These are phyloP conservation scores for Eugnorisma glareosa DNA, from an alignment of 2,888 invertebrate genomes.

Conservation along the genomic window DNA sequence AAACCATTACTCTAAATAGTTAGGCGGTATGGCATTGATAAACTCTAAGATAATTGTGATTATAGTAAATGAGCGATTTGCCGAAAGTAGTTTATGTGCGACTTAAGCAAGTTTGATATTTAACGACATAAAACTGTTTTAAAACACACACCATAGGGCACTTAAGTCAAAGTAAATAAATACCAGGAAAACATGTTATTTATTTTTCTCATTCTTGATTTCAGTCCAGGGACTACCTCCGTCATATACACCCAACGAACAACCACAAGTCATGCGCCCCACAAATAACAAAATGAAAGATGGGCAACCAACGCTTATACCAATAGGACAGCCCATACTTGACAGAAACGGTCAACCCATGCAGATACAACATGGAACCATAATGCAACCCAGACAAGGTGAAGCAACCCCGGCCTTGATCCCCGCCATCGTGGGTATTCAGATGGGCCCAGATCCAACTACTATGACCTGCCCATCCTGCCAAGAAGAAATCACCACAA, in stretches of 20 bases:
- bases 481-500: conserved; percentile 3
- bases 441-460: conserved; percentile 14
- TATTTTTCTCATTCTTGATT: conserved; percentile 1
- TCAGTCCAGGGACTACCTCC: conserved; percentile 64
- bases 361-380: conserved; percentile 30
- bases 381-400: not conserved
- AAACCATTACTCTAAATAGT: too few species aligned
- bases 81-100: too few species aligned
- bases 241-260: conserved; percentile 51
- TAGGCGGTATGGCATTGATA: too few species aligned
- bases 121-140: too few species aligned
- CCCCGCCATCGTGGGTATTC: conserved; percentile 18
- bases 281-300: conserved; percentile 16
- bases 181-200: not conserved
- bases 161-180: not conserved
- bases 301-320: conserved; percentile 12
- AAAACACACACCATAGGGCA: too few species aligned
- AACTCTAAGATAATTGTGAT: too few species aligned
- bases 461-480: conserved; percentile 14
- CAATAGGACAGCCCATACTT: conserved; percentile 20
- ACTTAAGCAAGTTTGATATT: too few species aligned
- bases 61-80: too few species aligned
- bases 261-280: conserved; percentile 3
- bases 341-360: conserved; percentile 18
- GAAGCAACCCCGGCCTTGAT: not conserved